Evolutionary conservation across 2,113 vertebrate genomes (phyloP).

Genomic region (Smithornis capensis): DNA sequence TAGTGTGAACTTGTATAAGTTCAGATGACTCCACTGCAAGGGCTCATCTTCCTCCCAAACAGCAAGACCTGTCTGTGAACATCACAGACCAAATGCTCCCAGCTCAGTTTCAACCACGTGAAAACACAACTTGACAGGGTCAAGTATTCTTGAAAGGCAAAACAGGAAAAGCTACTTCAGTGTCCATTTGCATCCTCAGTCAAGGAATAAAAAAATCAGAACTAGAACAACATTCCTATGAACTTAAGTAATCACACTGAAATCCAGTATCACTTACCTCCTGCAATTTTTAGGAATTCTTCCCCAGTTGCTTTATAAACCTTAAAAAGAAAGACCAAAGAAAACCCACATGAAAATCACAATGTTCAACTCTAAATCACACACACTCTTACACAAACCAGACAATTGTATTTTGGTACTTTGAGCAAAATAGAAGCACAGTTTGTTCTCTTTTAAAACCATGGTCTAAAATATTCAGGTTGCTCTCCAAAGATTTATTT

Average conservation of each 20-base stretch:
- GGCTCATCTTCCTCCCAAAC: background rate
- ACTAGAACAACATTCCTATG: background rate
- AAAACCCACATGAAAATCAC: background rate
- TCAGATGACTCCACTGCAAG: background rate
- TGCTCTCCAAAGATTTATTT: background rate
- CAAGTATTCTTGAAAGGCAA: conserved; percentile 7
- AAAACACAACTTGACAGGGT: background rate
- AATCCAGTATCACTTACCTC: conserved; percentile 82
- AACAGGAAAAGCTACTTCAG: conserved; percentile 22
- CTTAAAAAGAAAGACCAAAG: conserved; percentile 57
- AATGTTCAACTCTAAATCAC: background rate
- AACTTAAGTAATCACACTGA: background rate
- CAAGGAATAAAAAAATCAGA: background rate
- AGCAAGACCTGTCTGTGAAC: background rate
- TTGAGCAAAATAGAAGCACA: background rate
- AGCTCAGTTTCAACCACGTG: background rate
- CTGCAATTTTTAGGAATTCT: conserved; percentile 96
- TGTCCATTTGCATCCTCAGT: background rate
- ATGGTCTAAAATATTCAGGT: background rate
- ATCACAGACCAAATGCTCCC: background rate
- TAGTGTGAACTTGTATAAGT: background rate
- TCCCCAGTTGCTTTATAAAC: conserved; percentile 97
- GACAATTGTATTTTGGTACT: background rate
- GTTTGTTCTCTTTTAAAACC: background rate
- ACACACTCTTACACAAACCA: background rate